A percentile compares a stretch with the other conserved stretches of the same genome.
Conservation (phyloP, 2,888 invertebrate genomes). For the Dyspetes luteomarginatus region DNA sequence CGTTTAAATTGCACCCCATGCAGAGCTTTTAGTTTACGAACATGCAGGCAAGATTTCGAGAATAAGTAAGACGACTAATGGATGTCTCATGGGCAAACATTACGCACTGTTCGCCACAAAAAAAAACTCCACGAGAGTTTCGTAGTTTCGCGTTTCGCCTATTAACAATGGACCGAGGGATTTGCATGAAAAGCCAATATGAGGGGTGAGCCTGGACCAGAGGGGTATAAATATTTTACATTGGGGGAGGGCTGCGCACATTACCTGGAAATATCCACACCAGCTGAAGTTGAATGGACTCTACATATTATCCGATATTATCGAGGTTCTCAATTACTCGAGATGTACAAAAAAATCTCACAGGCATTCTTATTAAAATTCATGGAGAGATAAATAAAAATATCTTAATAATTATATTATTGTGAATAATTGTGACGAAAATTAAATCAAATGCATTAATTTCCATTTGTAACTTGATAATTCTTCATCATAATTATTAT, state of each 20-base stretch:
- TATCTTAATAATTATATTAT: too few species aligned
- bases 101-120: not conserved
- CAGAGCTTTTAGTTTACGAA: slow-evolving; percentile 12
- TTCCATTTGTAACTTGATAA: too few species aligned
- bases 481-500: too few species aligned
- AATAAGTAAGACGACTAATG: slow-evolving; percentile 59
- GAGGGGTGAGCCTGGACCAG: slow-evolving; percentile 10
- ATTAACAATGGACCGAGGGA: slow-evolving; percentile 14
- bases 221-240: slow-evolving; percentile 51
- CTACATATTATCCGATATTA: slow-evolving; percentile 31
- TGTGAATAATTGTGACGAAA: too few species aligned
- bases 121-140: slow-evolving; percentile 8
- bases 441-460: too few species aligned
- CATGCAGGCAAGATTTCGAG: slow-evolving; percentile 44
- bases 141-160: not conserved
- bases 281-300: slow-evolving; percentile 57
- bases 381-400: not conserved
- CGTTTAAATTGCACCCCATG: too few species aligned
- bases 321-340: slow-evolving; percentile 59
- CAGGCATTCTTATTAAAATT: not conserved
- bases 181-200: slow-evolving; percentile 7
- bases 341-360: not conserved
- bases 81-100: slow-evolving; percentile 42
- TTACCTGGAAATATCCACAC: slow-evolving; percentile 1
- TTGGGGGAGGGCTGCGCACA: slow-evolving; percentile 34